Percentiles rank a stretch among this genome's conserved stretches.
phyloP scores from a whole-genome alignment of 2,113 vertebrate genomes.

The Corythoichthys intestinalis region DNA sequence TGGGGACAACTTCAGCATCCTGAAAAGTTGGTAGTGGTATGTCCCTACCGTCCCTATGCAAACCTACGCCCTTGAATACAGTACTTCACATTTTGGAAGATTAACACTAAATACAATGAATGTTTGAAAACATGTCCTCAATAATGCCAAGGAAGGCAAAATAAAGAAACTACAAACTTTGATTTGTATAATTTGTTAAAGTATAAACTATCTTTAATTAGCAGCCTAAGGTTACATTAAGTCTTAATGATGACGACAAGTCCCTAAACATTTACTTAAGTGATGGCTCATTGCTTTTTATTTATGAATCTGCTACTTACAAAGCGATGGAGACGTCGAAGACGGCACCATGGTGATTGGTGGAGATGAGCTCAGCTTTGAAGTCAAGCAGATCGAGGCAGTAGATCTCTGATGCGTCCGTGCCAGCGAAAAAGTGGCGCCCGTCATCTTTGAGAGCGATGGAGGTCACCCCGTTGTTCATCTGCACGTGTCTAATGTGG shows the following conservation, averaged over 20 bases:
- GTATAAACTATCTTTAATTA: neutral
- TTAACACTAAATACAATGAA: neutral
- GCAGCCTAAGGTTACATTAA: neutral
- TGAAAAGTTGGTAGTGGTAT: too few species aligned
- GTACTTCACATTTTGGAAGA: neutral
- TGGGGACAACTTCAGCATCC: too few species aligned
- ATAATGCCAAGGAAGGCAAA: too few species aligned
- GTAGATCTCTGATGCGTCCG: slow-evolving; percentile 78
- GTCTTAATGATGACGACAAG: too few species aligned
- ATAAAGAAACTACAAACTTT: neutral
- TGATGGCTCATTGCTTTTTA: neutral
- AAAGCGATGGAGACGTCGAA: slow-evolving; percentile 75
- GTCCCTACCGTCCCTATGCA: too few species aligned
- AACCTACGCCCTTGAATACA: too few species aligned
- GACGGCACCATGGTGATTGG: slow-evolving; percentile 76
- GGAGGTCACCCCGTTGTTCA: slow-evolving; percentile 81
- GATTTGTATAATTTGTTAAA: neutral
- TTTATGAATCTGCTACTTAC: slow-evolving; percentile 68
- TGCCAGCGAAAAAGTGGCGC: slow-evolving; percentile 81
- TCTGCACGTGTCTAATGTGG: slow-evolving; percentile 70
- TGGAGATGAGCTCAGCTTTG: slow-evolving; percentile 76
- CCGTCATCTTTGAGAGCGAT: slow-evolving; percentile 75
- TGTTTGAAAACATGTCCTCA: neutral
- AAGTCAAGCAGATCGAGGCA: slow-evolving; percentile 72
- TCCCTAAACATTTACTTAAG: neutral